Evolutionary conservation across 1,140 invertebrate genomes (phyloP), one percentile per base, ranked within the genome.

Genomic region (Drosophila kohkoa): DNA sequence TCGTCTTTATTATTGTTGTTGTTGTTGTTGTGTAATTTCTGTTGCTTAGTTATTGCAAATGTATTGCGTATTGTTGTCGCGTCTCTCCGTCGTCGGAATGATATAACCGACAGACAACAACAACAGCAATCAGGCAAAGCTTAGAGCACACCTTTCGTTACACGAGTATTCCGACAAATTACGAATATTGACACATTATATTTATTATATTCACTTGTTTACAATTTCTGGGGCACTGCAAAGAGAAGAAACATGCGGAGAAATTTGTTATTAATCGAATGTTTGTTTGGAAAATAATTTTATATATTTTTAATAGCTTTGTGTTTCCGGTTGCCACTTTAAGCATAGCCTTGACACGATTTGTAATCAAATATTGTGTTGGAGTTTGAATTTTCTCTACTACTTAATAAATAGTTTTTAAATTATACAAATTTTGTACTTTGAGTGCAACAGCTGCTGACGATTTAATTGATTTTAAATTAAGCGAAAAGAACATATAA

Each of bases 21-120:
- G 15, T 46, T 41, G 5, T 52, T 54, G n/a, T 55, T 20, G 38
- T 55, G 54, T 58, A 16, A 30, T 52, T 7, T 30, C 20, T 67
- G 52, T 59, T 65, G 30, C 46, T 43, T 66, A 20, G 13, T 70
- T 75, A 75, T 82, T 71, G 79, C 32, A 62, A 81, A 72, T 73
- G 59, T 16, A 38, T 83, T 79, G 68, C 69, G 58, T 60, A 66
- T 64, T 67, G 49, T 60, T 73, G 59, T 65, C 65, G 63, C 41
- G 5, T 55, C 58, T 68, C 67, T 67, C 7, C 4, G 20, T 64
- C 43, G 8, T 13, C 28, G n/a, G 62, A 51, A 43, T 62, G 28
- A 57, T 57, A 57, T 57, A 67, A 57, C 25, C 25, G 51, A 0
- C 30, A 25, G 20, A 25, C 20, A 25, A 25, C 20, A 32, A 15